These are phyloP conservation scores for Neria commutata DNA, from an alignment of 2,888 invertebrate genomes.

Conservation along the genomic window DNA sequence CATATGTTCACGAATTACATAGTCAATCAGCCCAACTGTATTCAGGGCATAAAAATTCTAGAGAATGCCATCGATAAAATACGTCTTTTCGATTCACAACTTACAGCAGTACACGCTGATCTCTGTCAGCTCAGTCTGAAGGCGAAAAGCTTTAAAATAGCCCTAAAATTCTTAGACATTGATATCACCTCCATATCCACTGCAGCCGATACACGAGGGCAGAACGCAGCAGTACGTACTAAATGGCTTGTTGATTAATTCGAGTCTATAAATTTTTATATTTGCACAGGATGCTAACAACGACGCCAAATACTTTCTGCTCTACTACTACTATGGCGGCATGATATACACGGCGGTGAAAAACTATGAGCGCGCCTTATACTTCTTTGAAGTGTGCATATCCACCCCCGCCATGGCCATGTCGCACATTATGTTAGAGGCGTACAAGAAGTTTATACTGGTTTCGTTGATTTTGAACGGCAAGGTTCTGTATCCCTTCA, in stretches of 20 bases:
- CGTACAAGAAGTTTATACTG: conserved; percentile 95
- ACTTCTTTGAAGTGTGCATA: conserved; percentile 94
- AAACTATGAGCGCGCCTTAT: conserved; percentile 89
- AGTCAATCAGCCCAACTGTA: conserved; percentile 75
- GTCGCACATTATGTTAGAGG: conserved; percentile 96
- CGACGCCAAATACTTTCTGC: conserved; percentile 74
- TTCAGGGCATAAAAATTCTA: conserved; percentile 83
- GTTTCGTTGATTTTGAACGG: conserved; percentile 91
- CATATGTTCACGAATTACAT: conserved; percentile 81
- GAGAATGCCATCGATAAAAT: conserved; percentile 86
- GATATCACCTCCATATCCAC: conserved; percentile 89
- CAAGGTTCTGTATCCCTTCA: conserved; percentile 67
- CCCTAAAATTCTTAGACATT: conserved; percentile 83
- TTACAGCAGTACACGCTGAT: conserved; percentile 94
- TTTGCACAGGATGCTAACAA: conserved; percentile 70
- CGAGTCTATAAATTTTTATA: background rate
- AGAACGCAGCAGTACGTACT: conserved; percentile 36
- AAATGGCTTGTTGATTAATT: background rate
- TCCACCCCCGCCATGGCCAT: conserved; percentile 94
- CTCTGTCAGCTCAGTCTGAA: conserved; percentile 89
- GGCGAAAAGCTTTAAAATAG: conserved; percentile 91
- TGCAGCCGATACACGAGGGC: conserved; percentile 60
- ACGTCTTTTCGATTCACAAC: conserved; percentile 83
- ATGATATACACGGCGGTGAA: conserved; percentile 96
- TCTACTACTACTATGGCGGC: conserved; percentile 97